phyloP scores from a whole-genome alignment of 2,888 invertebrate genomes.

The Sinodicranocentrus sp. region DNA sequence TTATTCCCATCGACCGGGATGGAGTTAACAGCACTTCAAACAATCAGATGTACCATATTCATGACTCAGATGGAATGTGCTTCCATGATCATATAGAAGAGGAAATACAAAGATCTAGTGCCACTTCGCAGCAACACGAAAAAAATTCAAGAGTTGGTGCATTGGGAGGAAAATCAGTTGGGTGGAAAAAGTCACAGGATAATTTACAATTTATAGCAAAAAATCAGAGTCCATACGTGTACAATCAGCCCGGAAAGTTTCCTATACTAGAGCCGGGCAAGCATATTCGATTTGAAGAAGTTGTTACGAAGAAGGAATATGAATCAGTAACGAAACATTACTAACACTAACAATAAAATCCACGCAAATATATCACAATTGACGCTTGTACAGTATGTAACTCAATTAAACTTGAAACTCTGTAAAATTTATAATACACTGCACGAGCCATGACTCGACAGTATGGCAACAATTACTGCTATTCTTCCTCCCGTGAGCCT shows the following conservation, averaged over 20 bases:
- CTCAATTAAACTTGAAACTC: too few relatives aligned
- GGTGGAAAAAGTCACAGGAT: constrained; percentile 59
- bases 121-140: not conserved
- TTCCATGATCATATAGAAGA: constrained; percentile 34
- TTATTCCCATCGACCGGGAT: constrained; percentile 65
- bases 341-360: not conserved
- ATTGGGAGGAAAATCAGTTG: constrained; percentile 32
- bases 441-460: too few relatives aligned
- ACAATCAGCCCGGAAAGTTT: constrained; percentile 67
- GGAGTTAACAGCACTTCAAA: constrained; percentile 34
- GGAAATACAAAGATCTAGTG: constrained; percentile 18
- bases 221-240: constrained; percentile 64
- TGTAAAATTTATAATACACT: too few relatives aligned
- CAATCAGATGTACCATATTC: constrained; percentile 40
- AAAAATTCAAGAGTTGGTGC: constrained; percentile 27
- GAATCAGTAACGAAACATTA: constrained; percentile 51
- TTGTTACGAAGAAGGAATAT: constrained; percentile 68
- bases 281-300: constrained; percentile 68
- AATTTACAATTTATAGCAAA: constrained; percentile 67
- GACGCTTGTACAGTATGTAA: too few relatives aligned
- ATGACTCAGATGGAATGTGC: constrained; percentile 46
- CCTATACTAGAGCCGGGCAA: constrained; percentile 59
- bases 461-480: too few relatives aligned
- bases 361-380: too few relatives aligned
- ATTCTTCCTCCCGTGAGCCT: too few relatives aligned